phyloP scores from a whole-genome alignment of 2,113 vertebrate species.

The Proterorhinus semilunaris region DNA sequence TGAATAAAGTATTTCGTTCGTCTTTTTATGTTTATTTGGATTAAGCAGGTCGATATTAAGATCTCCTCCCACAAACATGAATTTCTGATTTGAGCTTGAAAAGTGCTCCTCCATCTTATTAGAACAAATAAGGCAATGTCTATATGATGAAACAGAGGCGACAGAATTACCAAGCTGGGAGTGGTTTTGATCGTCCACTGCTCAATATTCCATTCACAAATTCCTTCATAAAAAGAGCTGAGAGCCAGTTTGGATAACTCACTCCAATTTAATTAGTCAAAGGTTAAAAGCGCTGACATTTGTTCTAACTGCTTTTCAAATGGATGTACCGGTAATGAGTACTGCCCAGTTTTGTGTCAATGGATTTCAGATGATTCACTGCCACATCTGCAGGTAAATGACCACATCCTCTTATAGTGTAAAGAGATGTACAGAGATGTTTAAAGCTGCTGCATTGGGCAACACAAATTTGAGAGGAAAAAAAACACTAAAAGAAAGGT shows the following conservation, averaged over 20 bases:
- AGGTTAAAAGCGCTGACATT: slow-evolving; percentile 4
- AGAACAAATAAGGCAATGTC: too few relatives aligned
- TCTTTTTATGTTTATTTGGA: too few relatives aligned
- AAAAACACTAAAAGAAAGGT: too few relatives aligned
- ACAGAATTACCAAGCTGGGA: neutral
- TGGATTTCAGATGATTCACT: slow-evolving; percentile 9
- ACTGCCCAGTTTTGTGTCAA: neutral
- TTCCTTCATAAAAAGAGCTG: neutral
- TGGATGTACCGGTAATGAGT: neutral
- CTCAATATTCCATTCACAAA: neutral
- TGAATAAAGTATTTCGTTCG: too few relatives aligned
- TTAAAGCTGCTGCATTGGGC: too few relatives aligned
- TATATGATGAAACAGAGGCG: neutral
- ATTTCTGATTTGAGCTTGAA: too few relatives aligned
- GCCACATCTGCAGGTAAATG: slow-evolving; percentile 12
- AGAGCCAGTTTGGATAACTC: slow-evolving; percentile 2
- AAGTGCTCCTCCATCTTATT: too few relatives aligned
- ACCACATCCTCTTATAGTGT: too few relatives aligned
- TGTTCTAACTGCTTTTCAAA: neutral
- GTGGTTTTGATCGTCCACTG: neutral
- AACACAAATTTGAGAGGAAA: too few relatives aligned
- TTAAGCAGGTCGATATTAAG: too few relatives aligned
- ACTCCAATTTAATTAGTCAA: neutral
- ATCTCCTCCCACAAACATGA: too few relatives aligned
- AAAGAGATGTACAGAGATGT: too few relatives aligned